Conservation (phyloP, 37 sponge, comb jelly and placozoan species). For the Lycopodina hypogea region DNA sequence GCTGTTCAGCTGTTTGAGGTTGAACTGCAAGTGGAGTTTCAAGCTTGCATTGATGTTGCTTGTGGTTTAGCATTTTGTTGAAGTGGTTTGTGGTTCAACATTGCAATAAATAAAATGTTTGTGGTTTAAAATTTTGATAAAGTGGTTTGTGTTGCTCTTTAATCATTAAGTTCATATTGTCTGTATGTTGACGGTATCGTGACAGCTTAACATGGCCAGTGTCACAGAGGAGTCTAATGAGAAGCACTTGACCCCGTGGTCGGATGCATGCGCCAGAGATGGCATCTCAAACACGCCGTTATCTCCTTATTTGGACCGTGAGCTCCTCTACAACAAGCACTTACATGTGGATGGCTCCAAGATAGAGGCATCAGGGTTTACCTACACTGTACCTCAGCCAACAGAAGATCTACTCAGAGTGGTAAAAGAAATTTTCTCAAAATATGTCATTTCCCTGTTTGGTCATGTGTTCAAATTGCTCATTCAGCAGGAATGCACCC, state of each 20-base stretch:
- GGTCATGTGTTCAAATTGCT: neutral
- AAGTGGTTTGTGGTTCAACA: too few species aligned
- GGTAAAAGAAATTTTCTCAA: conserved; percentile 53
- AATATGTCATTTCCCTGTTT: too few species aligned
- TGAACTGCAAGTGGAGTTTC: too few species aligned
- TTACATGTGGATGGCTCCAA: conserved; percentile 71
- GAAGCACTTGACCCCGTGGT: conserved; percentile 97
- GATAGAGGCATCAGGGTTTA: conserved; percentile 81
- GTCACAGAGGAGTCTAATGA: conserved; percentile 90
- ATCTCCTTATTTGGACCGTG: conserved; percentile 86
- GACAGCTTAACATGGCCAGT: conserved; percentile 62
- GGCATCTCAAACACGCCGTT: conserved; percentile 87
- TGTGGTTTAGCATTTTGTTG: too few species aligned
- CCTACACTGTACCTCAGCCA: conserved; percentile 59
- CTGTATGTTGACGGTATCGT: too few species aligned
- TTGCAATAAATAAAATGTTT: too few species aligned
- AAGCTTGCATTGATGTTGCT: too few species aligned
- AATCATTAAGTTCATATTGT: too few species aligned
- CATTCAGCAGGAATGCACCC: neutral
- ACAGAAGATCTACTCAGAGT: conserved; percentile 66
- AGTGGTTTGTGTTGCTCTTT: too few species aligned
- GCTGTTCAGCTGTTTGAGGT: too few species aligned
- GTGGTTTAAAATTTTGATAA: too few species aligned
- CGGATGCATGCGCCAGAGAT: conserved; percentile 73
- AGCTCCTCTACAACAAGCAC: conserved; percentile 82